A percentile compares a stretch with the other conserved stretches of the same genome.
Conservation (phyloP, 2,113 vertebrate genomes). For the Anas platyrhynchos region DNA sequence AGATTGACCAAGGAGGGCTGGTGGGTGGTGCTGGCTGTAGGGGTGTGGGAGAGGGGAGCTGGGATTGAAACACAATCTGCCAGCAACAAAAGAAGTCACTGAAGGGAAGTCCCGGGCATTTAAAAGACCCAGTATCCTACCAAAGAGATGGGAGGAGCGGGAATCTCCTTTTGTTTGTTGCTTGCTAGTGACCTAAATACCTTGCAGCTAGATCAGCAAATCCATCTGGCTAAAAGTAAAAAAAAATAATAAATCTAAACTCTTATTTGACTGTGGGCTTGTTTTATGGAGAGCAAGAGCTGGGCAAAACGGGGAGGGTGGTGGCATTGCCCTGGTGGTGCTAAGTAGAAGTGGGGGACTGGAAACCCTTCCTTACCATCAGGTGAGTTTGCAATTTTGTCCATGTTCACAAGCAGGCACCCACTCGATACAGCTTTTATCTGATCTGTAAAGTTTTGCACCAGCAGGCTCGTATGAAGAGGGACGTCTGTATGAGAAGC, state of each 20-base stretch:
- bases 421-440: neutral
- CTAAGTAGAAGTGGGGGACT: neutral
- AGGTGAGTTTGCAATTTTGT: neutral
- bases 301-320: neutral
- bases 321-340: neutral
- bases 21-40: constrained; percentile 32
- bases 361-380: neutral
- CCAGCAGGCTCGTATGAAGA: neutral
- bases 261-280: neutral
- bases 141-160: constrained; percentile 17
- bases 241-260: neutral
- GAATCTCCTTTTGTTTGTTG: constrained; percentile 48
- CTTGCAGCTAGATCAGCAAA: constrained; percentile 33
- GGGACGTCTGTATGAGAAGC: neutral
- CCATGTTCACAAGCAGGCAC: neutral
- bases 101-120: constrained; percentile 38
- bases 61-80: constrained; percentile 62
- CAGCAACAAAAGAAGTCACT: constrained; percentile 57
- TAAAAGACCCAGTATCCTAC: constrained; percentile 14
- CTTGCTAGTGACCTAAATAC: constrained; percentile 43
- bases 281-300: neutral
- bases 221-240: constrained; percentile 14
- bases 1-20: constrained; percentile 51
- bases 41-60: constrained; percentile 57
- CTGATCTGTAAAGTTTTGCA: neutral